Conservation (phyloP, 2,113 vertebrate genomes). For the Bambusicola thoracicus region DNA sequence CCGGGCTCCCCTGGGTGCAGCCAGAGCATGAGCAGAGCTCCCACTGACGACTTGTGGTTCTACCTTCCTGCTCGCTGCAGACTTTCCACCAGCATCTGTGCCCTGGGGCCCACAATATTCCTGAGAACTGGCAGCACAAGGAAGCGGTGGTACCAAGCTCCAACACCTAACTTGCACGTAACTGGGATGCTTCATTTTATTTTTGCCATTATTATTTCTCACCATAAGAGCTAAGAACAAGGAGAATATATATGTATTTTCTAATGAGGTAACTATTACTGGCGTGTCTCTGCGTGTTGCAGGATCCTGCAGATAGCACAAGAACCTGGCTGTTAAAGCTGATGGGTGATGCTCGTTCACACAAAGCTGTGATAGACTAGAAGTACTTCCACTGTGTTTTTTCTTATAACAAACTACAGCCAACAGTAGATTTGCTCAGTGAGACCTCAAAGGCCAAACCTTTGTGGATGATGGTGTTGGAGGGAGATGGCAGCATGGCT, state of each 20-base stretch:
- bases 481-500: background rate
- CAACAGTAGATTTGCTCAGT: background rate
- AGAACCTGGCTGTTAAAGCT: conserved; percentile 9
- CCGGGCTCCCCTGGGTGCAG: background rate
- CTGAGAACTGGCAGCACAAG: conserved; percentile 20
- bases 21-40: background rate
- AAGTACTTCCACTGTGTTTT: conserved; percentile 10
- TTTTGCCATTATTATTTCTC: conserved; percentile 36
- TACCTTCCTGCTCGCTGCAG: conserved; percentile 35
- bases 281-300: conserved; percentile 23
- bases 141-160: background rate
- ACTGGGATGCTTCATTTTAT: conserved; percentile 15
- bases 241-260: background rate
- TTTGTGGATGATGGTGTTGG: background rate
- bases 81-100: conserved; percentile 8
- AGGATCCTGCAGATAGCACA: background rate
- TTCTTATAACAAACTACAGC: background rate
- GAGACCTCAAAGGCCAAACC: background rate
- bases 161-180: background rate
- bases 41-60: conserved; percentile 24
- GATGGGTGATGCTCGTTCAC: conserved; percentile 7
- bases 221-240: background rate
- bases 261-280: background rate
- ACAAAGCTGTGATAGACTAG: conserved; percentile 33
- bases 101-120: background rate